Evolutionary conservation across 2,888 invertebrate genomes (phyloP), one percentile per base, ranked within the genome.

Genomic region (Xanthorhoe spadicearia): DNA sequence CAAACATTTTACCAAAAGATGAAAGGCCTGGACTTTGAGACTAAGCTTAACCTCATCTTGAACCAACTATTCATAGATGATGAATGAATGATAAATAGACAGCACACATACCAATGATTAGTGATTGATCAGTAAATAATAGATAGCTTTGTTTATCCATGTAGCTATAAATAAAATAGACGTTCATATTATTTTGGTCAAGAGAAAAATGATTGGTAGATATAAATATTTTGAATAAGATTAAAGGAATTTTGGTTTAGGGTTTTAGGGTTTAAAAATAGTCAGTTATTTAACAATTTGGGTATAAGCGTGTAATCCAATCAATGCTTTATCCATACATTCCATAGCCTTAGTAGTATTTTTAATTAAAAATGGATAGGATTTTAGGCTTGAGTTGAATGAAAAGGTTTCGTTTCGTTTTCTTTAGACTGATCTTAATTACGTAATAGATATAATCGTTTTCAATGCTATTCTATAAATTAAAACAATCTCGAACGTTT

Each of bases 91-190:
- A 6, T 64, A 58, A 64, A 64, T 50, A 54, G 58, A 55, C 23
- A 7, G 38, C 18, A 56, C 51, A 59, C 50, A 67, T 67, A 60
- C 63, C 63, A 49, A 9, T 28, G 60, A 64, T 68, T 64, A 64
- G 56, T 64, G 64, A 68, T 61, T 67, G 60, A 64, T 67, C 43
- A 67, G 48, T 53, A 62, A 55, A 59, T 56, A 63, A 58, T 49
- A 64, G 49, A 52, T 35, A 6, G 10, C 60, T 63, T 64, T 58
- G 46, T 32, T 60, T 60, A 63, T 59, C 55, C 18, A 19, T 60
- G 53, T 63, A 50, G 18, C 49, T 59, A 64, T 59, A 43, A 28
- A 62, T 53, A 61, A 17, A 18, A 35, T 56, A 46, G 32, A 53
- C 48, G 51, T 63, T 50, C 49, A 43, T 56, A 15, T 32, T 17